Conservation (phyloP, 1,140 invertebrate species). For the Anastatus disparis region DNA sequence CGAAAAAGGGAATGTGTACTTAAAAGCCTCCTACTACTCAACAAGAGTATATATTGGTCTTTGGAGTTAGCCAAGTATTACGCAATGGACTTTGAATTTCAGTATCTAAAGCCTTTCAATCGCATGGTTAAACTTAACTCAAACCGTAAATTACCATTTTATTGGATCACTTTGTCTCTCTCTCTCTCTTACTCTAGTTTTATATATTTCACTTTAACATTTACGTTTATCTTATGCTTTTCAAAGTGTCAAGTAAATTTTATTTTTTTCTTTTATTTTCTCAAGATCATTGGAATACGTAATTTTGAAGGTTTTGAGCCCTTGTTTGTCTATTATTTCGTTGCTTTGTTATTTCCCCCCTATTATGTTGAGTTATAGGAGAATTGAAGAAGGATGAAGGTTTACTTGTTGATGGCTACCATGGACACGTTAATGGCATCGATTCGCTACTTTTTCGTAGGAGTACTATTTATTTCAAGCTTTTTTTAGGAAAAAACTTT, state of each 20-base stretch:
- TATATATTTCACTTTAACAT: too few relatives aligned
- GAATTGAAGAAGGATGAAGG: too few relatives aligned
- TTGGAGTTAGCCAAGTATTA: slow-evolving; percentile 63
- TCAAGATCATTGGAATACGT: slow-evolving; percentile 64
- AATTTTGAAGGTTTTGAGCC: slow-evolving; percentile 55
- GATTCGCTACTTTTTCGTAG: too few relatives aligned
- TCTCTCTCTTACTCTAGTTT: slow-evolving; percentile 43
- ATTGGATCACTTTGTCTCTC: slow-evolving; percentile 66
- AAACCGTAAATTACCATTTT: slow-evolving; percentile 73
- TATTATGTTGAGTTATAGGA: too few relatives aligned
- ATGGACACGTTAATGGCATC: too few relatives aligned
- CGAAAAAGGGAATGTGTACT: slow-evolving; percentile 43
- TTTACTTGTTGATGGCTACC: too few relatives aligned
- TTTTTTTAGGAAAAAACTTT: too few relatives aligned
- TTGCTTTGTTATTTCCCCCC: slow-evolving; percentile 19
- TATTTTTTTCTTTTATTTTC: slow-evolving; percentile 51
- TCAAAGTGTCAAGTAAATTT: too few relatives aligned
- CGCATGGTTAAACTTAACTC: slow-evolving; percentile 69
- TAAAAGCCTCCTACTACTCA: slow-evolving; percentile 8
- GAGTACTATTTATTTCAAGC: too few relatives aligned
- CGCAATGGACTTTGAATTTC: slow-evolving; percentile 65
- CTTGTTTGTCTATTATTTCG: not conserved
- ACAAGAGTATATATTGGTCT: slow-evolving; percentile 66
- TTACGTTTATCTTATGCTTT: too few relatives aligned
- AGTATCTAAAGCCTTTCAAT: too few relatives aligned